Conservation (phyloP, 2,888 invertebrate species). For the Hetaerina titia region DNA sequence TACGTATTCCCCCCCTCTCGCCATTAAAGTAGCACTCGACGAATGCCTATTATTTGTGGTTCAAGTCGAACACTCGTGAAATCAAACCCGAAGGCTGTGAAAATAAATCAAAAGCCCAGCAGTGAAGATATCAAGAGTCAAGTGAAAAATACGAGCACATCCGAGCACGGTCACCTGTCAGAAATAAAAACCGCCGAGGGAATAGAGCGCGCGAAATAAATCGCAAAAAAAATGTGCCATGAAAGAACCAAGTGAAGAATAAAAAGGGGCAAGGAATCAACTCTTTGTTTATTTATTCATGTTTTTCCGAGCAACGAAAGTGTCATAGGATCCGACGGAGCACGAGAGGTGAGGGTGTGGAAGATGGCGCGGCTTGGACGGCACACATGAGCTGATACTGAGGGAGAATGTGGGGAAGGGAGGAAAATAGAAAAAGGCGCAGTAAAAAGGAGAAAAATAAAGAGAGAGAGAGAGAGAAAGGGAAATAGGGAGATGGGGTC, state of each 20-base stretch:
- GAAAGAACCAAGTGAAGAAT: too few relatives aligned
- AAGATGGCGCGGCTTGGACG: neutral
- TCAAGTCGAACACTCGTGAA: neutral
- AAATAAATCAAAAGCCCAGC: neutral
- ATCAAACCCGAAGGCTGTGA: neutral
- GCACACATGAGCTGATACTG: too few relatives aligned
- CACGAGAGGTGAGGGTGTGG: neutral
- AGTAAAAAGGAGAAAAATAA: neutral
- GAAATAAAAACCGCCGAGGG: neutral
- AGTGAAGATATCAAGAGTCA: neutral
- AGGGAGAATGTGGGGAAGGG: neutral
- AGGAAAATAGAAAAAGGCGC: too few relatives aligned
- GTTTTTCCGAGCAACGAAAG: neutral
- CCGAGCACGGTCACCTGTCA: neutral
- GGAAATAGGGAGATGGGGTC: neutral
- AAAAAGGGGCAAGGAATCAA: too few relatives aligned
- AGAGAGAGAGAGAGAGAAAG: neutral
- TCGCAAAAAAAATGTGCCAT: neutral
- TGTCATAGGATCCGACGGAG: slow-evolving; percentile 17
- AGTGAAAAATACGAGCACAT: neutral
- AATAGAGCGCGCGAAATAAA: neutral
- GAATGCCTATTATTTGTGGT: neutral
- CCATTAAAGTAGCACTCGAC: neutral
- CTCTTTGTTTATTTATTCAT: neutral
- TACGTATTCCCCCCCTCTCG: neutral